Percentiles rank a stretch among this genome's conserved stretches.
These are phyloP conservation scores for Drosophila ficusphila DNA, from an alignment of 1,140 invertebrate genomes.

Conservation along the genomic window DNA sequence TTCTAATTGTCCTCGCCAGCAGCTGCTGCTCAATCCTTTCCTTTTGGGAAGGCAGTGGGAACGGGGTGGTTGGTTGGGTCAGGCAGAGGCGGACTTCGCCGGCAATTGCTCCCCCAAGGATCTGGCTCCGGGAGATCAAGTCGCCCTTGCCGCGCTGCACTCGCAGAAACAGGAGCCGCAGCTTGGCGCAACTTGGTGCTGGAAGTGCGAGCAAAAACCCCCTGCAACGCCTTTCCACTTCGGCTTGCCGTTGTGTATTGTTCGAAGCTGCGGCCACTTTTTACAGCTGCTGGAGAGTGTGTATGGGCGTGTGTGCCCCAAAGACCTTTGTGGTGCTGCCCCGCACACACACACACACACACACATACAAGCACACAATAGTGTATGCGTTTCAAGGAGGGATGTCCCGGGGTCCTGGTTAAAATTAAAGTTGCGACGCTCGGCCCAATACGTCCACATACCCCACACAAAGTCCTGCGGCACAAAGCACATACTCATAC, in stretches of 20 bases:
- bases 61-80: neutral
- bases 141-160: neutral
- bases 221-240: conserved; percentile 13
- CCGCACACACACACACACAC: too few species aligned
- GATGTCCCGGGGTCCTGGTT: neutral
- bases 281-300: conserved; percentile 20
- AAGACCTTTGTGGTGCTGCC: conserved; percentile 40
- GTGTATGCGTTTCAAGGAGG: too few species aligned
- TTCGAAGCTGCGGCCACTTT: conserved; percentile 38
- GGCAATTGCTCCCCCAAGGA: conserved; percentile 25
- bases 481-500: neutral
- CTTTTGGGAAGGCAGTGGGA: conserved; percentile 1
- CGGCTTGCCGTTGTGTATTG: conserved; percentile 39
- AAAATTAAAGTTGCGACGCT: conserved; percentile 29
- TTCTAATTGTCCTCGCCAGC: conserved; percentile 65
- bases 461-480: too few species aligned
- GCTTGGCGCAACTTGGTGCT: too few species aligned
- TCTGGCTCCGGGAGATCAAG: neutral
- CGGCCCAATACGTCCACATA: neutral
- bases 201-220: conserved; percentile 24
- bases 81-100: neutral
- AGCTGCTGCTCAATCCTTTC: conserved; percentile 46
- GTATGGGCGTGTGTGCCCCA: conserved; percentile 33
- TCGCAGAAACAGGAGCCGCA: neutral
- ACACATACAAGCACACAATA: too few species aligned